phyloP scores from a whole-genome alignment of 2,888 invertebrate species.

The Poecilobothrus nobilitatus region DNA sequence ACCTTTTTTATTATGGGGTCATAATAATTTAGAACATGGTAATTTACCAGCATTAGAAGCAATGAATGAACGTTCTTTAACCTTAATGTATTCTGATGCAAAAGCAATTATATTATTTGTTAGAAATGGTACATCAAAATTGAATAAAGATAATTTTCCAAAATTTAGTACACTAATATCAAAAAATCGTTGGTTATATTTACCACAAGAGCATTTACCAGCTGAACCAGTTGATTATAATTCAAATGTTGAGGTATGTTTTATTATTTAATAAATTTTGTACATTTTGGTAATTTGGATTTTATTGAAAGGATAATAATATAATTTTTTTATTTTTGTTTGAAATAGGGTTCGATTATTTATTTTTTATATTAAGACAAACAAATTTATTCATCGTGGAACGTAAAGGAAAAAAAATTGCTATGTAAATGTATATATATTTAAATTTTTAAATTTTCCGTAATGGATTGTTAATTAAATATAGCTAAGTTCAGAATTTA shows the following conservation, averaged over 20 bases:
- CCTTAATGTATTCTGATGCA: slow-evolving; percentile 50
- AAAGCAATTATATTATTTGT: slow-evolving; percentile 54
- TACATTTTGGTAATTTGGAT: too few species aligned
- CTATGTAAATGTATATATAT: too few species aligned
- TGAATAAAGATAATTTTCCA: slow-evolving; percentile 50
- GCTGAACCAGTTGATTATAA: slow-evolving; percentile 54
- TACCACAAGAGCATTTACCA: slow-evolving; percentile 51
- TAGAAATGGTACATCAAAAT: slow-evolving; percentile 49
- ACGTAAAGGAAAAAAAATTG: too few species aligned
- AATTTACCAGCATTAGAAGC: slow-evolving; percentile 48
- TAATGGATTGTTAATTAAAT: too few species aligned
- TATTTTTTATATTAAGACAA: too few species aligned
- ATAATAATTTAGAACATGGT: slow-evolving; percentile 45
- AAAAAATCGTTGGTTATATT: slow-evolving; percentile 45
- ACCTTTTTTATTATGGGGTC: slow-evolving; percentile 54
- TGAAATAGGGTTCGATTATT: neutral
- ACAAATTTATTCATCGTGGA: too few species aligned
- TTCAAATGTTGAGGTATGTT: slow-evolving; percentile 51
- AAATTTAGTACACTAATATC: slow-evolving; percentile 50
- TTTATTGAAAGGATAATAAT: too few species aligned
- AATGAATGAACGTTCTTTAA: slow-evolving; percentile 49
- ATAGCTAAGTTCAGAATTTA: too few species aligned
- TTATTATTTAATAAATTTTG: neutral
- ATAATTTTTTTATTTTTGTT: neutral
- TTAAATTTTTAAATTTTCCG: too few species aligned